Evolutionary conservation across 2,888 invertebrate genomes (phyloP).

Genomic region (Meteorus colon): DNA sequence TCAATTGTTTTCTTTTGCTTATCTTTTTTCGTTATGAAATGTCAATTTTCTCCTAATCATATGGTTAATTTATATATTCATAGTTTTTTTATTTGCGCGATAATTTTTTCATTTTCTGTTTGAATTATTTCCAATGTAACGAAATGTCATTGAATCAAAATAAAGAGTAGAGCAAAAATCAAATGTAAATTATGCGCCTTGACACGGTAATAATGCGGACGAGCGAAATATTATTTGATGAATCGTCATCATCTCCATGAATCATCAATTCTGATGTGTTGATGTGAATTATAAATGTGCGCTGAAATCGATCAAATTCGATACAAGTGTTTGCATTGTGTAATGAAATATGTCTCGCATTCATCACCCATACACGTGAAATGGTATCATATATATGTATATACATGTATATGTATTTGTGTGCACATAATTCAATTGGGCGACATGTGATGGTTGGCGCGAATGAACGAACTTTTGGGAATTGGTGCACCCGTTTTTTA

Average conservation of each 20-base stretch:
- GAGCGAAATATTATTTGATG: too few species aligned
- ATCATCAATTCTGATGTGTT: not conserved
- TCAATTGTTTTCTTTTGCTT: too few species aligned
- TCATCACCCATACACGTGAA: not conserved
- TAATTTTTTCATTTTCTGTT: too few species aligned
- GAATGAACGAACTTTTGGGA: not conserved
- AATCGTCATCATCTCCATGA: not conserved
- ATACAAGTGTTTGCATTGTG: not conserved
- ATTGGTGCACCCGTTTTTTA: not conserved
- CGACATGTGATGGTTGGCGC: conserved; percentile 1
- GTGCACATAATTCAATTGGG: not conserved
- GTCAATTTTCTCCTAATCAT: too few species aligned
- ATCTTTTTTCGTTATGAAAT: too few species aligned
- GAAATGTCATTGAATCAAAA: too few species aligned
- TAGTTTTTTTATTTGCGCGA: too few species aligned
- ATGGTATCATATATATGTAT: not conserved
- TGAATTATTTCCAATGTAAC: too few species aligned
- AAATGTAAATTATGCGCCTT: too few species aligned
- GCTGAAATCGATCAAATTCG: not conserved
- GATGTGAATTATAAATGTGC: not conserved
- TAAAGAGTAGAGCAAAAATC: too few species aligned
- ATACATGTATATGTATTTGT: not conserved
- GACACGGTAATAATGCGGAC: too few species aligned
- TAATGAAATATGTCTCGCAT: not conserved
- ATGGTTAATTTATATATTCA: too few species aligned